Evolutionary conservation across 2,888 invertebrate genomes (phyloP).

Genomic region (Strigamia crassipes): DNA sequence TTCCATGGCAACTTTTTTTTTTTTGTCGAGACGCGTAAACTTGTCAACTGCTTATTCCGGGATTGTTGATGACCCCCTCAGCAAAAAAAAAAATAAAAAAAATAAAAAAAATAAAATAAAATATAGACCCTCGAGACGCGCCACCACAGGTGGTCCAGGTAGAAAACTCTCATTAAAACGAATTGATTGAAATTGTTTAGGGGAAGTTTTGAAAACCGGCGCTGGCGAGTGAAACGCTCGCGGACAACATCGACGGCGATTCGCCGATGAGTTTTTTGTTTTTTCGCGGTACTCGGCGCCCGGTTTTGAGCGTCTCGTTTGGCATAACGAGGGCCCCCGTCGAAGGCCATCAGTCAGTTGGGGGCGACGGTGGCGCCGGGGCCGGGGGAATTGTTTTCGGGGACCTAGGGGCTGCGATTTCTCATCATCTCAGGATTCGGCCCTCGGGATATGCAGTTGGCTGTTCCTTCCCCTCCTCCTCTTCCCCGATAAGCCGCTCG

Average conservation of each 20-base stretch:
- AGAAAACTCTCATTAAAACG: not conserved
- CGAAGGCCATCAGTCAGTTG: constrained; percentile 24
- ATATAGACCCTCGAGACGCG: constrained; percentile 12
- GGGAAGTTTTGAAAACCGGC: too few relatives aligned
- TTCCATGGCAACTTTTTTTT: not conserved
- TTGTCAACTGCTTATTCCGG: constrained; percentile 33
- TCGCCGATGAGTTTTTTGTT: not conserved
- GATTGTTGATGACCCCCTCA: not conserved
- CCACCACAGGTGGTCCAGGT: constrained; percentile 40
- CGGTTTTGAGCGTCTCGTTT: not conserved
- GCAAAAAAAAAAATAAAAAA: not conserved
- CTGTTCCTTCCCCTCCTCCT: not conserved
- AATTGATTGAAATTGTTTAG: constrained; percentile 11
- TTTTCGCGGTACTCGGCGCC: too few relatives aligned
- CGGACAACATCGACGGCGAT: not conserved
- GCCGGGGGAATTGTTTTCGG: constrained; percentile 36
- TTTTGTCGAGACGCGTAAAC: not conserved
- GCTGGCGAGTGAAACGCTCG: too few relatives aligned
- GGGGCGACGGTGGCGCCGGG: constrained; percentile 12
- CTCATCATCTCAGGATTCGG: constrained; percentile 28
- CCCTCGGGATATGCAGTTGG: not conserved
- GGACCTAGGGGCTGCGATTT: not conserved
- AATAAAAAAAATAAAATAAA: not conserved
- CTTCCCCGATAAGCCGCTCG: not conserved
- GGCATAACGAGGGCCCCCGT: not conserved